Percentiles rank a stretch among this genome's conserved stretches.
Evolutionary conservation across 2,888 invertebrate genomes (phyloP).

Genomic region (Zygogramma bicolorata): DNA sequence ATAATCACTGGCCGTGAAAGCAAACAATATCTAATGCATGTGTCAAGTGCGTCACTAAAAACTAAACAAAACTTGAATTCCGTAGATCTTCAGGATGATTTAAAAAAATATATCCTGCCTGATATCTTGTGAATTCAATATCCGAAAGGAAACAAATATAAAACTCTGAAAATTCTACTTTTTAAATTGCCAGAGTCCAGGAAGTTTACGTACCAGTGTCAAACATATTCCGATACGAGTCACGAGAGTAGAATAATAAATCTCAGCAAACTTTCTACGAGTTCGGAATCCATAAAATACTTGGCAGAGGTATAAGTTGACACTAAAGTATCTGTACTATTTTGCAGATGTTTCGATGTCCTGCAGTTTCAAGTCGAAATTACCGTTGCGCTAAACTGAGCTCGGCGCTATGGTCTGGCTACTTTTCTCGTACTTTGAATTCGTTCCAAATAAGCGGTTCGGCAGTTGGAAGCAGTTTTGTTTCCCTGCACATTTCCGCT

Average conservation of each 20-base stretch:
- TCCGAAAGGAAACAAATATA: no score
- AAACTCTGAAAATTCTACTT: constrained; percentile 12
- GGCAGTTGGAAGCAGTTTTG: neutral
- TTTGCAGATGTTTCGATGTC: constrained; percentile 41
- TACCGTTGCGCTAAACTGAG: constrained; percentile 11
- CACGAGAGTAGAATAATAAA: constrained; percentile 32
- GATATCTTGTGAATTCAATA: no score
- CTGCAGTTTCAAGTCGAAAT: constrained; percentile 30
- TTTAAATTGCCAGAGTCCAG: neutral
- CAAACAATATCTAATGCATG: no score
- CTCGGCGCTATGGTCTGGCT: constrained; percentile 7
- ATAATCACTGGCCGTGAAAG: no score
- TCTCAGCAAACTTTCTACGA: constrained; percentile 29
- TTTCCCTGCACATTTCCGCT: neutral
- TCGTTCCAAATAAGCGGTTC: constrained; percentile 6
- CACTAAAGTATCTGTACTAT: constrained; percentile 40
- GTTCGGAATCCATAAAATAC: constrained; percentile 35
- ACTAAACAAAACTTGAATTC: no score
- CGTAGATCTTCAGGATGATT: no score
- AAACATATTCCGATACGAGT: constrained; percentile 28
- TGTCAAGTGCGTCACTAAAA: no score
- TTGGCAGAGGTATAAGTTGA: constrained; percentile 33
- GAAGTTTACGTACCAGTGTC: neutral
- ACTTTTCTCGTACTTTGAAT: constrained; percentile 25
- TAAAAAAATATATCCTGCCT: no score